Base-by-base conservation (phyloP, 2,888 invertebrate species). In the Neoitamus cyanurus region DNA sequence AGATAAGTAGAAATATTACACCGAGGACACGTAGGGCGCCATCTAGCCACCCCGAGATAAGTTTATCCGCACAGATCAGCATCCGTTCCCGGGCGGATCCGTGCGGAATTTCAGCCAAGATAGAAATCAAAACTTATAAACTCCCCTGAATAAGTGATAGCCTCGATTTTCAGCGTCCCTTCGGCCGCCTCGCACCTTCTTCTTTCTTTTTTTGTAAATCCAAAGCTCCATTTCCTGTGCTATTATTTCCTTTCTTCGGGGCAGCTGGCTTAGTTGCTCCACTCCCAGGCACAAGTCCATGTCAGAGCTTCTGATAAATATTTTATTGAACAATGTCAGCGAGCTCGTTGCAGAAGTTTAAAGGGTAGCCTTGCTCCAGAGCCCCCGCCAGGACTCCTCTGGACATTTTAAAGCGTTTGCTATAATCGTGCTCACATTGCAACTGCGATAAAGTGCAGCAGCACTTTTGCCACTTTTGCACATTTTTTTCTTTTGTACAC, bases 101-200 rank as follows among this genome's bases (percentile, higher is more conserved):
- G 20, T 20, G 15, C 58, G 15, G 58, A 20, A 58, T 58, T 58
- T 58, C 9, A 20, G 58, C 58, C 20, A 0, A 58, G 58, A 58
- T 58, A 58, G 58, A 58, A 58, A 58, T 58, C 58, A 58, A 58
- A 58, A 58, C 58, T 58, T 58, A 58, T 58, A 58, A 58, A 58
- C 58, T 58, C 20, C 58, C 58, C 58, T 20, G 58, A 58, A 58
- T 58, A 58, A 58, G 58, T 58, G 58, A 58, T 58, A 58, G 58
- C 58, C 58, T 58, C 58, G 7, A 58, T 58, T 58, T 58, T 20
- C 58, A 5, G 58, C 58, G 20, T 58, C 58, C 42, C 25, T 58
- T 58, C 25, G 58, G 25, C 34, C 58, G 15, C 58, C 20, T 20
- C 58, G 58, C 0, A n/a, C 4, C 25, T 25, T 58, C 58, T 46